Percentiles rank a stretch among this genome's conserved stretches.
These are phyloP conservation scores for Anoplopoma fimbria DNA, from an alignment of 2,113 vertebrate species.

Conservation along the genomic window DNA sequence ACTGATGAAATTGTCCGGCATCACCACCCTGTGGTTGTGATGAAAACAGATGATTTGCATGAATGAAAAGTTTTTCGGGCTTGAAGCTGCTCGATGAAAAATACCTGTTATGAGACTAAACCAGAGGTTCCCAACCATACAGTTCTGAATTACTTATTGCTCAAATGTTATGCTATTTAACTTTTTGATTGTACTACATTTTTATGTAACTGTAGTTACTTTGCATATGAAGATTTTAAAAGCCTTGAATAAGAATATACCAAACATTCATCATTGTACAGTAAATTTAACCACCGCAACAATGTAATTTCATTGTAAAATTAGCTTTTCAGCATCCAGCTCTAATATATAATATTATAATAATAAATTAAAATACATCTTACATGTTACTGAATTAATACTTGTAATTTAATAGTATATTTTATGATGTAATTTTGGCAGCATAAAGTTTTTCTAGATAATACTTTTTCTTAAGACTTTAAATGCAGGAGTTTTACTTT, in stretches of 20 bases:
- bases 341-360: too few species aligned
- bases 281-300: background rate
- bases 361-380: background rate
- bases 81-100: background rate
- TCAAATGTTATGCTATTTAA: background rate
- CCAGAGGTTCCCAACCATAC: background rate
- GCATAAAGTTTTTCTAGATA: background rate
- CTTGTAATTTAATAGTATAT: background rate
- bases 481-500: background rate
- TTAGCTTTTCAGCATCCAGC: background rate
- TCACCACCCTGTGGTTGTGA: slow-evolving; percentile 60
- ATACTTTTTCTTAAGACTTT: background rate
- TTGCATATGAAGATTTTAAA: background rate
- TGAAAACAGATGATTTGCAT: background rate
- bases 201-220: background rate
- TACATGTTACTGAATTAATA: background rate
- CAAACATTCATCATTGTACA: background rate
- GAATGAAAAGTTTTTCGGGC: background rate
- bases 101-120: background rate
- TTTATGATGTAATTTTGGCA: background rate
- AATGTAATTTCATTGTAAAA: background rate
- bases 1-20: slow-evolving; percentile 6
- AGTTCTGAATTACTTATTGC: background rate
- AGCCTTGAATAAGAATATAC: background rate
- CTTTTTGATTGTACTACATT: background rate